These are phyloP conservation scores for Clunio marinus DNA, from an alignment of 2,888 invertebrate species.

Conservation along the genomic window DNA sequence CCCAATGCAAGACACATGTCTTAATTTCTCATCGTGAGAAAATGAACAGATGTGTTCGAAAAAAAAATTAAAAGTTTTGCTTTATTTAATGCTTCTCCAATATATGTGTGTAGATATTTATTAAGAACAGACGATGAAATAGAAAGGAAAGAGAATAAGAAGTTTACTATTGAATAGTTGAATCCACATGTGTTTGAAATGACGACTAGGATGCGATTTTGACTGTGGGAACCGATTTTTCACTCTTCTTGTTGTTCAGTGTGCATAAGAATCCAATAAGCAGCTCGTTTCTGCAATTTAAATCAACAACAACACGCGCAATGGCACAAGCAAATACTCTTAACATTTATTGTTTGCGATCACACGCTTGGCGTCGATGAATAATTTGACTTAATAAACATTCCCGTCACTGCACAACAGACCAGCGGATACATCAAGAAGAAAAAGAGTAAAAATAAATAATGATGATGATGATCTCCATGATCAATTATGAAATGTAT, in stretches of 20 bases:
- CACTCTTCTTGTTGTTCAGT: background rate
- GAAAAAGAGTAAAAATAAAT: no score
- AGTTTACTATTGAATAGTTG: conserved; percentile 2
- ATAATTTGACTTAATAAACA: background rate
- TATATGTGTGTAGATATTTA: background rate
- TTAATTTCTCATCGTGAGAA: conserved; percentile 38
- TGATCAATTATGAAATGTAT: conserved; percentile 33
- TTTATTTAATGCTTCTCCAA: background rate
- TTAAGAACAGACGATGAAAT: background rate
- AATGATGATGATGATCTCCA: conserved; percentile 37
- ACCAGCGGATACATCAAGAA: conserved; percentile 32
- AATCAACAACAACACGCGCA: conserved; percentile 39
- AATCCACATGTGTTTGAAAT: background rate
- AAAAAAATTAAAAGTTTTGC: conserved; percentile 20
- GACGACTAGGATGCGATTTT: conserved; percentile 11
- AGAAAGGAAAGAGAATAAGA: background rate
- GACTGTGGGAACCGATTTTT: conserved; percentile 3
- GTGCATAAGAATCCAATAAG: background rate
- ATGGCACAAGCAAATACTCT: conserved; percentile 32
- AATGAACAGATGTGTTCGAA: conserved; percentile 34
- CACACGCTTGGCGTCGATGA: background rate
- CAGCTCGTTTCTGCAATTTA: background rate
- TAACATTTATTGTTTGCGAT: conserved; percentile 12
- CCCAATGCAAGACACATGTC: conserved; percentile 39
- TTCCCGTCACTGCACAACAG: background rate